phyloP scores from a whole-genome alignment of 2,888 invertebrate species.

The Mellilla xanthometata region DNA sequence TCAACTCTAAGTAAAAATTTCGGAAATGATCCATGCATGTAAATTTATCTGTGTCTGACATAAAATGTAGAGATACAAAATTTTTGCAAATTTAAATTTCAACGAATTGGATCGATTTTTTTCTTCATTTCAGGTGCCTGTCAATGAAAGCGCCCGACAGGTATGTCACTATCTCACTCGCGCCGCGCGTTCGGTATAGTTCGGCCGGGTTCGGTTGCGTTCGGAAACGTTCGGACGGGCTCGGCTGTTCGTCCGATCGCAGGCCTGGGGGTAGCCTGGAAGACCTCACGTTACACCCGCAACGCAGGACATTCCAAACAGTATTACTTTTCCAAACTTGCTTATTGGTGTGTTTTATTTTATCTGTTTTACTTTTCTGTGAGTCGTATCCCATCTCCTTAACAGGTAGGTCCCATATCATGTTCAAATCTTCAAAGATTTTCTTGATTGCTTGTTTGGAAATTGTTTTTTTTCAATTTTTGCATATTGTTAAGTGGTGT shows the following conservation, averaged over 20 bases:
- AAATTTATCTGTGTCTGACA: slow-evolving; percentile 78
- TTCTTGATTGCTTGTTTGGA: slow-evolving; percentile 66
- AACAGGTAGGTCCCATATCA: slow-evolving; percentile 67
- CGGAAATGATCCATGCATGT: slow-evolving; percentile 56
- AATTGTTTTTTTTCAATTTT: slow-evolving; percentile 51
- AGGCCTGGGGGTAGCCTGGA: slow-evolving; percentile 79
- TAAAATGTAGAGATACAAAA: slow-evolving; percentile 45
- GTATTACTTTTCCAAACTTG: slow-evolving; percentile 75
- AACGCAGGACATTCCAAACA: slow-evolving; percentile 71
- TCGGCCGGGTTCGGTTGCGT: slow-evolving; percentile 75
- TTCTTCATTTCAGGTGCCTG: slow-evolving; percentile 89
- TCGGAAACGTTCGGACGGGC: slow-evolving; percentile 70
- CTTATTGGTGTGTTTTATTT: slow-evolving; percentile 78
- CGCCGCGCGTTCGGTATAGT: slow-evolving; percentile 72
- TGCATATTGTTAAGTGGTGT: slow-evolving; percentile 73
- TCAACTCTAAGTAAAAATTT: neutral
- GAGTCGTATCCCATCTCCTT: slow-evolving; percentile 47
- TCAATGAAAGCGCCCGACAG: slow-evolving; percentile 89
- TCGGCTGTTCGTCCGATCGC: slow-evolving; percentile 66
- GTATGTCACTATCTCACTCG: slow-evolving; percentile 82
- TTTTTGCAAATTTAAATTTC: slow-evolving; percentile 77
- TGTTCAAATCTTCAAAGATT: slow-evolving; percentile 53
- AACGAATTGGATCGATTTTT: slow-evolving; percentile 85
- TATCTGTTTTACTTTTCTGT: slow-evolving; percentile 47
- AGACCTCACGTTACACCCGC: slow-evolving; percentile 78